Conservation (phyloP, 2,888 invertebrate species). For the Meandrusa payeni region DNA sequence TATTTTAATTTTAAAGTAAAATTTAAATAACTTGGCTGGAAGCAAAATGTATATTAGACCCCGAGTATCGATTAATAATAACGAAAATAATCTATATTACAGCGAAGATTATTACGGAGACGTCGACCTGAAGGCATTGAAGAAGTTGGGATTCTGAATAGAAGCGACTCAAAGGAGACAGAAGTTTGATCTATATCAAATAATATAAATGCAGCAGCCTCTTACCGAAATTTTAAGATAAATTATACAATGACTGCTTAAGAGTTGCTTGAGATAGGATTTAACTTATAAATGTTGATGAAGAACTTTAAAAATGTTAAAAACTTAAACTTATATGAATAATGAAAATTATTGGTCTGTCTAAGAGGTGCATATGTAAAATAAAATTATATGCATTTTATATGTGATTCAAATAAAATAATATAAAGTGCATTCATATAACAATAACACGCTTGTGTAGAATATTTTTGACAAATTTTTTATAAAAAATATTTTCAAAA, state of each 20-base stretch:
- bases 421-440: neutral
- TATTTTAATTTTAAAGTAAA: no score
- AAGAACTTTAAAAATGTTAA: neutral
- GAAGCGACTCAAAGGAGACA: slow-evolving; percentile 74
- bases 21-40: neutral
- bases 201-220: slow-evolving; percentile 48
- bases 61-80: neutral
- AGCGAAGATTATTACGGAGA: slow-evolving; percentile 97
- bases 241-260: slow-evolving; percentile 16
- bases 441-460: neutral
- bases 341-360: slow-evolving; percentile 39
- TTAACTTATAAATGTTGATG: neutral
- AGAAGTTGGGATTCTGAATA: slow-evolving; percentile 88
- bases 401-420: no score
- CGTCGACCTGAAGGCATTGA: slow-evolving; percentile 92
- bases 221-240: slow-evolving; percentile 35
- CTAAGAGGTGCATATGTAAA: slow-evolving; percentile 64
- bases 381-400: no score
- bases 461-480: slow-evolving; percentile 36
- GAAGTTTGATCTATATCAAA: slow-evolving; percentile 64
- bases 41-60: slow-evolving; percentile 18
- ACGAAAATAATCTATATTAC: slow-evolving; percentile 41
- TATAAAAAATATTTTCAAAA: slow-evolving; percentile 56
- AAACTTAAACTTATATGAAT: neutral
- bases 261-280: neutral